These are phyloP conservation scores for Selene dorsalis DNA, from an alignment of 2,797 vertebrate genomes.

Conservation along the genomic window DNA sequence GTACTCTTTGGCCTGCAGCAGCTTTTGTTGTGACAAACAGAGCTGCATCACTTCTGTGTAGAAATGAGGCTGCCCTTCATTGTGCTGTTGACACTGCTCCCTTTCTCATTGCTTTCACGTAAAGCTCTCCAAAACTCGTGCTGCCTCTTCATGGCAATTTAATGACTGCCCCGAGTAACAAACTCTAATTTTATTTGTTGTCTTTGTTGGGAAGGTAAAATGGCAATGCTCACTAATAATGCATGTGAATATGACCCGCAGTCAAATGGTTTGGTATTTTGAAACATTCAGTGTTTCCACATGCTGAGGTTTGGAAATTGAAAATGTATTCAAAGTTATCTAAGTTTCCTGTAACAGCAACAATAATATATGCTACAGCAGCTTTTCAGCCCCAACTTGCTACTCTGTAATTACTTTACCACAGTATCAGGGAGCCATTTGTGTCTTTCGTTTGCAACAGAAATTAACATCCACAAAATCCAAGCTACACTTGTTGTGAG, in stretches of 20 bases:
- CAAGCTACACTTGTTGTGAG: not conserved
- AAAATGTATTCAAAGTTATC: slow-evolving; percentile 25
- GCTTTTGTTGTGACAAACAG: slow-evolving; percentile 25
- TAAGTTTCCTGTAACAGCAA: slow-evolving; percentile 2
- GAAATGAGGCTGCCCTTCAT: slow-evolving; percentile 49
- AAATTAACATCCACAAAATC: slow-evolving; percentile 19
- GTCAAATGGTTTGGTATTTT: slow-evolving; percentile 49
- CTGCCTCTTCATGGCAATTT: slow-evolving; percentile 73
- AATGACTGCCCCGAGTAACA: slow-evolving; percentile 71
- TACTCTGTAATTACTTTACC: slow-evolving; percentile 7
- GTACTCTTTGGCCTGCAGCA: not conserved
- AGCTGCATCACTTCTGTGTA: slow-evolving; percentile 38
- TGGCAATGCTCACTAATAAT: slow-evolving; percentile 56
- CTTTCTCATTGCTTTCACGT: slow-evolving; percentile 34
- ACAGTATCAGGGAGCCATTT: not conserved
- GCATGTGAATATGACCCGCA: slow-evolving; percentile 52
- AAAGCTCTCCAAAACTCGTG: slow-evolving; percentile 45
- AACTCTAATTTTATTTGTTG: slow-evolving; percentile 70
- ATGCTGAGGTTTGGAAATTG: slow-evolving; percentile 28
- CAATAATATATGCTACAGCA: not conserved
- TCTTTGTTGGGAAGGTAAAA: slow-evolving; percentile 62
- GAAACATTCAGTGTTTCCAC: slow-evolving; percentile 29
- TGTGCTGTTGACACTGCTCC: slow-evolving; percentile 44
- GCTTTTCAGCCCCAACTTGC: not conserved
- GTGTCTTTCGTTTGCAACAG: slow-evolving; percentile 17